Percentiles rank a stretch among this genome's conserved stretches.
These are phyloP conservation scores for Spheniscus mendiculus DNA, from an alignment of 2,113 vertebrate genomes.

Conservation along the genomic window DNA sequence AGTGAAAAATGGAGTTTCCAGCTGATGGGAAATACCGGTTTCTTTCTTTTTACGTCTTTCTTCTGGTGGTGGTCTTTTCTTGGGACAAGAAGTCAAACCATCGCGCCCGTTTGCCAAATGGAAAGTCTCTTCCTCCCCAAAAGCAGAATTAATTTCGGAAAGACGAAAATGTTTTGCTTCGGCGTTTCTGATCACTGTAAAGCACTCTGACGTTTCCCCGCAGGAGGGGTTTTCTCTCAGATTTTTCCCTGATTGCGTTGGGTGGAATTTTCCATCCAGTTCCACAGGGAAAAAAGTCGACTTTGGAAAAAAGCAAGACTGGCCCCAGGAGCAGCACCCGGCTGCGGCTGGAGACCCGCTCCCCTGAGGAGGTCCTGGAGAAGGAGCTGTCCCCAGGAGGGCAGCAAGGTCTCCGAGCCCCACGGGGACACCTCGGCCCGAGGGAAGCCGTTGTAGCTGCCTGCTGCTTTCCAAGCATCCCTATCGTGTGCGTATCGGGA, in stretches of 20 bases:
- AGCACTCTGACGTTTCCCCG: fast-evolving
- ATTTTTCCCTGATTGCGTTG: neutral
- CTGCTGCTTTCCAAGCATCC: neutral
- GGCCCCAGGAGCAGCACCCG: neutral
- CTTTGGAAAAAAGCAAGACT: neutral
- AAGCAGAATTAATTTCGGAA: neutral
- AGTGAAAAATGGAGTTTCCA: neutral
- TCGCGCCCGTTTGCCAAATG: fast-evolving
- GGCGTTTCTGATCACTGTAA: neutral
- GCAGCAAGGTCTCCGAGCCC: neutral
- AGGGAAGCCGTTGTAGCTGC: neutral
- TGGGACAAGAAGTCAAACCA: neutral
- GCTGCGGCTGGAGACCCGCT: neutral
- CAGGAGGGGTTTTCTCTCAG: neutral
- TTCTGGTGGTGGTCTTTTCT: neutral
- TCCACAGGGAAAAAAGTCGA: neutral
- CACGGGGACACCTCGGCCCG: neutral
- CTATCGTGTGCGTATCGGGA: fast-evolving
- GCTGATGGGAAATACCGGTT: neutral
- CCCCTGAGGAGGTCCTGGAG: neutral
- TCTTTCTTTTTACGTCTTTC: neutral
- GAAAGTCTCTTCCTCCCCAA: neutral
- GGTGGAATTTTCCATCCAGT: neutral
- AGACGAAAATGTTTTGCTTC: neutral
- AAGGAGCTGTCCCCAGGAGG: neutral